phyloP scores from a whole-genome alignment of 1,140 invertebrate genomes.

The Diuraphis noxia region DNA sequence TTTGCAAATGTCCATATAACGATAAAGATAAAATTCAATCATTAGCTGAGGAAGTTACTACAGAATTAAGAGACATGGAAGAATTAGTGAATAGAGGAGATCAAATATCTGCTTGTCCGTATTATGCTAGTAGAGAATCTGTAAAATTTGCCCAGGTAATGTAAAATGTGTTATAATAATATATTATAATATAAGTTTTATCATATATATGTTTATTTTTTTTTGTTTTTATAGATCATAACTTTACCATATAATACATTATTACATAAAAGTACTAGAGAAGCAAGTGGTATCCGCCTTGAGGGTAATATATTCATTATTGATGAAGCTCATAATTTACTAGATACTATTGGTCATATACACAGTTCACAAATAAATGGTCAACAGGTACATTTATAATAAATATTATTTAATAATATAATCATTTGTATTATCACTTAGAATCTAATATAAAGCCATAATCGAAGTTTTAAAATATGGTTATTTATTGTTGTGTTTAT shows the following conservation, averaged over 20 bases:
- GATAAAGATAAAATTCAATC: constrained; percentile 69
- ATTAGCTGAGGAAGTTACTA: constrained; percentile 69
- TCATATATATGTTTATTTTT: constrained; percentile 44
- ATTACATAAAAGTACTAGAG: constrained; percentile 82
- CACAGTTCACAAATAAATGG: constrained; percentile 76
- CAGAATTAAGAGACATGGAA: constrained; percentile 84
- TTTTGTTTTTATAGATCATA: constrained; percentile 64
- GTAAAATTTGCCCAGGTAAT: constrained; percentile 76
- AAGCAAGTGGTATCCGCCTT: constrained; percentile 81
- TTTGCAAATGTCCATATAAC: constrained; percentile 70
- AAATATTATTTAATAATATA: constrained; percentile 1
- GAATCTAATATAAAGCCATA: no score
- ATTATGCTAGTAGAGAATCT: constrained; percentile 83
- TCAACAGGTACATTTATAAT: constrained; percentile 64
- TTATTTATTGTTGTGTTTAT: not conserved
- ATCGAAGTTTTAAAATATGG: no score
- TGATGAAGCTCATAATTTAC: constrained; percentile 96
- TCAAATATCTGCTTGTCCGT: constrained; percentile 80
- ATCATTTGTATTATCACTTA: not conserved
- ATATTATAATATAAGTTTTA: constrained; percentile 13
- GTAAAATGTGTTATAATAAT: no score
- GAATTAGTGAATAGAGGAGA: constrained; percentile 75
- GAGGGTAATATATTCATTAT: constrained; percentile 87
- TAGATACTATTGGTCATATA: constrained; percentile 87
- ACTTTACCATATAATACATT: constrained; percentile 86